A percentile compares a stretch with the other conserved stretches of the same genome.
These are phyloP conservation scores for Hydroisotoma schaefferi DNA, from an alignment of 2,888 invertebrate species.

Conservation along the genomic window DNA sequence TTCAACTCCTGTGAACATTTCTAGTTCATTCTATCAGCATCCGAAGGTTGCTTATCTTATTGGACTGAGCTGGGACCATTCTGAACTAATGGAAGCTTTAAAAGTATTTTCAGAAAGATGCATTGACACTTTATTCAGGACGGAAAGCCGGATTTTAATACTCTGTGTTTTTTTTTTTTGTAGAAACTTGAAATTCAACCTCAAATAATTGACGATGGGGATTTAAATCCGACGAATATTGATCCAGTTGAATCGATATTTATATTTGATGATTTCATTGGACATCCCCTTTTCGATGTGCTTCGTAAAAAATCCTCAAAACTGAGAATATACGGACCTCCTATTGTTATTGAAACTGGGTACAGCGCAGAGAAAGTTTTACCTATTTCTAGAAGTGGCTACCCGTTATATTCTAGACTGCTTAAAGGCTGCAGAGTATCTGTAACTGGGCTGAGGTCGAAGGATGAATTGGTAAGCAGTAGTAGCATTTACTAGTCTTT, in stretches of 20 bases:
- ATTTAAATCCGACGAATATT: slow-evolving; percentile 18
- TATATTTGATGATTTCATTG: slow-evolving; percentile 44
- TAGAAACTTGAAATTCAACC: slow-evolving; percentile 37
- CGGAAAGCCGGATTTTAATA: neutral
- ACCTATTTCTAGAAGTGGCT: slow-evolving; percentile 32
- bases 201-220: slow-evolving; percentile 22
- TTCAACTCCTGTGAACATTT: slow-evolving; percentile 7
- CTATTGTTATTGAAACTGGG: slow-evolving; percentile 30
- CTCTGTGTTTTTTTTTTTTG: slow-evolving; percentile 2
- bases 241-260: slow-evolving; percentile 36
- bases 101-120: slow-evolving; percentile 35
- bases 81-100: slow-evolving; percentile 28
- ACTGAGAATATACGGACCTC: slow-evolving; percentile 44
- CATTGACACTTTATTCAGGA: too few species aligned
- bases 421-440: slow-evolving; percentile 40
- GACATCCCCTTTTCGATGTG: slow-evolving; percentile 42
- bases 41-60: slow-evolving; percentile 36
- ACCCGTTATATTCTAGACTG: slow-evolving; percentile 42
- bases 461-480: slow-evolving; percentile 40
- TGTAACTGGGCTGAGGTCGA: slow-evolving; percentile 43
- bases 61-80: slow-evolving; percentile 19
- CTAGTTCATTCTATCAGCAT: neutral
- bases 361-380: slow-evolving; percentile 29
- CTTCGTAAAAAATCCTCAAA: slow-evolving; percentile 21
- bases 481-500: slow-evolving; percentile 1